Conservation (phyloP, 2,797 vertebrate species). For the Onychomys arenicola region DNA sequence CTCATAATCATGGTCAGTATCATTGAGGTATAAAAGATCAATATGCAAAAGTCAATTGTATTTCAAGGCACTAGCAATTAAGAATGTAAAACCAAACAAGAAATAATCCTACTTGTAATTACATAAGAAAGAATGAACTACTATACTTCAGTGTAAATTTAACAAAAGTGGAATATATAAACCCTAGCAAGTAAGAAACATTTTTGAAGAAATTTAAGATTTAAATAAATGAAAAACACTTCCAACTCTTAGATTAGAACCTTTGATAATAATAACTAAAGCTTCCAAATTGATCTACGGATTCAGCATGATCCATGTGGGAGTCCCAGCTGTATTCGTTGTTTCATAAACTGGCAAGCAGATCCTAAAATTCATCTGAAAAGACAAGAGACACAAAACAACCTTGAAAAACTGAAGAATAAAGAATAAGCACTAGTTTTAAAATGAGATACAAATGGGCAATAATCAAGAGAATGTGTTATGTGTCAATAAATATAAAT, state of each 20-base stretch:
- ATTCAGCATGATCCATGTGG: neutral
- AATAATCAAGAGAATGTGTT: neutral
- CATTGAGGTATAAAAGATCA: slow-evolving; percentile 5
- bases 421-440: neutral
- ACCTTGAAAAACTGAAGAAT: neutral
- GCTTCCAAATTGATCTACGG: neutral
- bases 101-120: slow-evolving; percentile 33
- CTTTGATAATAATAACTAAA: neutral
- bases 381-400: neutral
- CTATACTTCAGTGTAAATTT: neutral
- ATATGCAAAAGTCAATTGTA: slow-evolving; percentile 40
- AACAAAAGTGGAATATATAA: neutral
- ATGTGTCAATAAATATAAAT: neutral
- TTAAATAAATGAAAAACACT: slow-evolving; percentile 44
- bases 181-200: neutral
- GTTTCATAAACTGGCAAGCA: neutral
- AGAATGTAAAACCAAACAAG: slow-evolving; percentile 58
- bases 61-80: slow-evolving; percentile 19
- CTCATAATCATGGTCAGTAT: slow-evolving; percentile 29
- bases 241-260: neutral
- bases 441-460: neutral
- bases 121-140: slow-evolving; percentile 40
- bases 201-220: slow-evolving; percentile 32
- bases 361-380: neutral
- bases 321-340: neutral